A percentile compares a stretch with the other conserved stretches of the same genome.
Conservation (phyloP, 2,113 vertebrate genomes). For the Junco hyemalis region DNA sequence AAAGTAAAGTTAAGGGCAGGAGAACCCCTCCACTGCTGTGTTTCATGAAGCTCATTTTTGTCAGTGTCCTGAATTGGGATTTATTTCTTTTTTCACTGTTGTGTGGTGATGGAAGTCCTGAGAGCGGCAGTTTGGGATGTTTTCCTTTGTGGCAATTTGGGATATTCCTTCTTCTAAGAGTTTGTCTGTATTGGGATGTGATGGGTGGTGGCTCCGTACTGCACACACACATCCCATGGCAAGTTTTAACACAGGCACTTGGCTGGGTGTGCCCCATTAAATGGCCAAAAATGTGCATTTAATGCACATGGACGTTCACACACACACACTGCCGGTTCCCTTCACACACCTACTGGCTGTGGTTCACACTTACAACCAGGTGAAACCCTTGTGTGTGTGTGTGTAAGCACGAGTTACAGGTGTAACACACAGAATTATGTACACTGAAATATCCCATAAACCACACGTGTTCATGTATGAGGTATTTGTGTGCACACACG, state of each 20-base stretch:
- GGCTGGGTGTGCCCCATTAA: accelerated
- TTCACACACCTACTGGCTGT: background rate
- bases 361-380: accelerated
- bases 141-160: background rate
- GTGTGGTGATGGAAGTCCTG: background rate
- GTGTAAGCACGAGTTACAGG: accelerated
- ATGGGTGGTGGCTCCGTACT: background rate
- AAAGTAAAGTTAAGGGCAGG: background rate
- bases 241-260: background rate
- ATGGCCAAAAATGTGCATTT: accelerated
- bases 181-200: accelerated
- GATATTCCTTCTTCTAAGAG: background rate
- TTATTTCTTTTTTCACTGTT: background rate
- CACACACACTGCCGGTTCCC: background rate
- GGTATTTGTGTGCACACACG: accelerated
- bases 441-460: accelerated
- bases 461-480: accelerated
- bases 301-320: accelerated
- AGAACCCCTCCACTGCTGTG: background rate
- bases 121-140: background rate
- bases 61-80: background rate
- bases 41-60: background rate
- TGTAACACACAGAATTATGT: accelerated
- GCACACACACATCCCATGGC: accelerated
- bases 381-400: background rate